These are phyloP conservation scores for Odocoileus virginianus DNA, from an alignment of 2,113 vertebrate species.

Conservation along the genomic window DNA sequence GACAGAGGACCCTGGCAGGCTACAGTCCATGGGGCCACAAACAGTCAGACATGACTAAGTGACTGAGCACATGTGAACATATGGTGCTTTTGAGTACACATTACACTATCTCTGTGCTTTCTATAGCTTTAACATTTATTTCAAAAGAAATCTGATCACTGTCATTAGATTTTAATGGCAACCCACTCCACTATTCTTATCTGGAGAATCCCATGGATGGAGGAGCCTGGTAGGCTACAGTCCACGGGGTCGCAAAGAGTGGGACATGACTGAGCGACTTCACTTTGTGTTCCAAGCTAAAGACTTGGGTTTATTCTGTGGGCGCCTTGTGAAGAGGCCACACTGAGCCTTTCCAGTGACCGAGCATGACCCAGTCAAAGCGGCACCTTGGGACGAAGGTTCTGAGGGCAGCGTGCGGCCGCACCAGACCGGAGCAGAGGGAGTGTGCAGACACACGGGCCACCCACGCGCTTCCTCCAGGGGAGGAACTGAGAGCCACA, in stretches of 20 bases:
- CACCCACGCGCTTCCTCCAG: not conserved
- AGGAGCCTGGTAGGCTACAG: too few species aligned
- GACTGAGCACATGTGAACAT: not conserved
- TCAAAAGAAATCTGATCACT: not conserved
- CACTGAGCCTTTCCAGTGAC: not conserved
- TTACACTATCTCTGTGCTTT: not conserved
- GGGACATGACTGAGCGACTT: too few species aligned
- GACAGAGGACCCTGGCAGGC: not conserved
- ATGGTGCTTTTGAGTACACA: not conserved
- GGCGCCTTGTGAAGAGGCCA: not conserved
- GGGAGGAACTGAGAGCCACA: not conserved
- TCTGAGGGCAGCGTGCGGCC: not conserved
- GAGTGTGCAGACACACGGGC: not conserved
- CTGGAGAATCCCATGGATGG: too few species aligned
- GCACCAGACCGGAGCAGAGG: not conserved
- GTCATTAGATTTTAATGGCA: not conserved
- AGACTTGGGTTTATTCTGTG: not conserved
- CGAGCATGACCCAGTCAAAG: not conserved
- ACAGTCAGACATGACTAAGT: not conserved
- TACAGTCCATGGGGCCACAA: not conserved
- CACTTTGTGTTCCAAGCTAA: not conserved
- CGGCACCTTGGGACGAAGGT: not conserved
- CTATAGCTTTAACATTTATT: not conserved
- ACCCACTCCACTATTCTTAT: too few species aligned
- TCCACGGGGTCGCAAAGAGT: too few species aligned